These are phyloP conservation scores for Agrilus cyanescens DNA, from an alignment of 2,888 invertebrate genomes.

Conservation along the genomic window DNA sequence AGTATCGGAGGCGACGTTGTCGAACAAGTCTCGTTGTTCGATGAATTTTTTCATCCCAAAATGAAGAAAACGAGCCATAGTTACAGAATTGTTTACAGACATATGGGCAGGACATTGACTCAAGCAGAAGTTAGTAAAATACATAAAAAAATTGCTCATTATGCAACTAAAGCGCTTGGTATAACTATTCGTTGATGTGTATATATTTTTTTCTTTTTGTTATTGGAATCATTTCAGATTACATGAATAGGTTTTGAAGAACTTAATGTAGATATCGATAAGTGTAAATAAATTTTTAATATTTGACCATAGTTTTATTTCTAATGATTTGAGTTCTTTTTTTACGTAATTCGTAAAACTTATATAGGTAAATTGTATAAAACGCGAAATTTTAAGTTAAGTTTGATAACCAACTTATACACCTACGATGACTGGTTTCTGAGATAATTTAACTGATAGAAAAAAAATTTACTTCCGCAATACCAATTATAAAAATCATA, in stretches of 20 bases:
- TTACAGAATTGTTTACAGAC: slow-evolving; percentile 85
- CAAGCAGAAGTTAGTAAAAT: slow-evolving; percentile 76
- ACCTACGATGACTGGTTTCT: too few species aligned
- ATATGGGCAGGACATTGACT: slow-evolving; percentile 78
- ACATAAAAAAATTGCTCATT: slow-evolving; percentile 63
- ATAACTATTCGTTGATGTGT: slow-evolving; percentile 34
- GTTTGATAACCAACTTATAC: too few species aligned
- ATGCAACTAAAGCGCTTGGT: slow-evolving; percentile 37
- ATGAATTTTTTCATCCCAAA: slow-evolving; percentile 81
- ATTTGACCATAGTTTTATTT: too few species aligned
- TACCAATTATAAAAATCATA: too few species aligned
- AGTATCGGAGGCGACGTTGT: slow-evolving; percentile 82
- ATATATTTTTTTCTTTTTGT: neutral
- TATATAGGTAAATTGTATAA: too few species aligned
- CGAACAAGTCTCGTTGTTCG: slow-evolving; percentile 79
- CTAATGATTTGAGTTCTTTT: too few species aligned
- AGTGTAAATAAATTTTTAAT: too few species aligned
- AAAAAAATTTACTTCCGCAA: too few species aligned
- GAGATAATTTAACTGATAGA: too few species aligned
- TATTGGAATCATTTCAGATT: neutral
- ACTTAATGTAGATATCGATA: neutral
- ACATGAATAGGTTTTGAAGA: neutral
- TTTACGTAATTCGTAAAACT: too few species aligned
- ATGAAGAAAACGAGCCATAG: slow-evolving; percentile 73
- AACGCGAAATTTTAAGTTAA: too few species aligned